Base-by-base conservation (phyloP, 2,888 invertebrate genomes). In the Adineta ricciae region DNA sequence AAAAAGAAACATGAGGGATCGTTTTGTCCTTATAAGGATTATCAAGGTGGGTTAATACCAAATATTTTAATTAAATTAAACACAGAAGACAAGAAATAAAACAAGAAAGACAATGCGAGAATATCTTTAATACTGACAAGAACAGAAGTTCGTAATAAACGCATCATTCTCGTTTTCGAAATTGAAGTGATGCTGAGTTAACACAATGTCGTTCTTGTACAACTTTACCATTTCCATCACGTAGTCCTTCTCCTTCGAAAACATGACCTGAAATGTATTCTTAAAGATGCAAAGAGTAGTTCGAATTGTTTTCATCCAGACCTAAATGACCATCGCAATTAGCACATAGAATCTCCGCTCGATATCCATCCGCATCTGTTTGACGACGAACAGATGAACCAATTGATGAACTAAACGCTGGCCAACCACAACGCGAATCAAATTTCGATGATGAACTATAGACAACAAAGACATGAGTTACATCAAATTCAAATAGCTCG, bases 401-500 rank as follows among this genome's bases (percentile, higher is more conserved):
- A 7, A 78, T 38, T 9, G 78, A 38, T 14, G 38, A 41, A 41
- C 38, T 41, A 41, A 78, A 78, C 41, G 78, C 78, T 78, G 78
- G 78, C 78, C 78, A 78, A 41, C 78, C 78, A 78, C 78, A 78
- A 41, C 5, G 24, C n/a, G 78, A 78, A 41, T 78, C 38, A 41
- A 78, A 78, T 78, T 78, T 78, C n/a, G 78, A 41, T 41, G 78
- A n/a, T n/a, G 78, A 78, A 78, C 78, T 78, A 78, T 19, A 24
- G 14, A 24, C 38, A 78, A 24, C 38, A 78, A 1, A 36, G 11
- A 56, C 1, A 64, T 1, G 3, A 14, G 16, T 64, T 19, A 7
- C 16, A 32, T 64, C 27, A 41, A 78, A 8, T 8, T 46, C 46
- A 46, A 8, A 8, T 46, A 11, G 11, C 11, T 46, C 11, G 24